Evolutionary conservation across 2,888 invertebrate genomes (phyloP).

Genomic region (Notodonta dromedarius): DNA sequence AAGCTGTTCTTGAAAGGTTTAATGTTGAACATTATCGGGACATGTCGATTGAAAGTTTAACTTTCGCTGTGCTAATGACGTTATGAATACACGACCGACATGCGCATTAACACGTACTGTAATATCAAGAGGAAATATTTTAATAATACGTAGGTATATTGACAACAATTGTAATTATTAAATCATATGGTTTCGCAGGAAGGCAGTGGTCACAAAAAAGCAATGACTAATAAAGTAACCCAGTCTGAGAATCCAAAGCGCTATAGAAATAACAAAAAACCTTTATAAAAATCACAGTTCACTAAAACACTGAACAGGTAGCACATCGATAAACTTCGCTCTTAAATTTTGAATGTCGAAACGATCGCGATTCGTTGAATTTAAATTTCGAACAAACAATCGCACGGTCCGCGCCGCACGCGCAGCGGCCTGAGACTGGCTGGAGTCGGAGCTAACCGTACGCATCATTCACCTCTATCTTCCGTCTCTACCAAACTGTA

Average conservation of each 20-base stretch:
- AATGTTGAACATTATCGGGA: neutral
- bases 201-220: constrained; percentile 46
- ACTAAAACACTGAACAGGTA: constrained; percentile 46
- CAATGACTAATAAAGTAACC: constrained; percentile 44
- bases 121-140: constrained; percentile 10
- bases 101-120: constrained; percentile 7
- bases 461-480: constrained; percentile 61
- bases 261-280: constrained; percentile 25
- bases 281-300: constrained; percentile 43
- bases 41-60: neutral
- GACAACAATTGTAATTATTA: constrained; percentile 12
- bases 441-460: constrained; percentile 63
- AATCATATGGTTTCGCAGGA: constrained; percentile 42
- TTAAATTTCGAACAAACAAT: constrained; percentile 56
- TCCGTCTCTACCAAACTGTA: constrained; percentile 53
- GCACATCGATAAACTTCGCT: constrained; percentile 71
- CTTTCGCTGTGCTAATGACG: neutral
- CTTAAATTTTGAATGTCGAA: constrained; percentile 42
- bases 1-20: neutral
- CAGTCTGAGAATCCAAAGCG: constrained; percentile 34
- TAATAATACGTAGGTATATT: constrained; percentile 16
- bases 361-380: constrained; percentile 11
- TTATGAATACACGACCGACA: neutral
- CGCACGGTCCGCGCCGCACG: constrained; percentile 69
- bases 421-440: constrained; percentile 76